Base-by-base conservation (phyloP, 1,140 invertebrate genomes). In the Hycleus cichorii region DNA sequence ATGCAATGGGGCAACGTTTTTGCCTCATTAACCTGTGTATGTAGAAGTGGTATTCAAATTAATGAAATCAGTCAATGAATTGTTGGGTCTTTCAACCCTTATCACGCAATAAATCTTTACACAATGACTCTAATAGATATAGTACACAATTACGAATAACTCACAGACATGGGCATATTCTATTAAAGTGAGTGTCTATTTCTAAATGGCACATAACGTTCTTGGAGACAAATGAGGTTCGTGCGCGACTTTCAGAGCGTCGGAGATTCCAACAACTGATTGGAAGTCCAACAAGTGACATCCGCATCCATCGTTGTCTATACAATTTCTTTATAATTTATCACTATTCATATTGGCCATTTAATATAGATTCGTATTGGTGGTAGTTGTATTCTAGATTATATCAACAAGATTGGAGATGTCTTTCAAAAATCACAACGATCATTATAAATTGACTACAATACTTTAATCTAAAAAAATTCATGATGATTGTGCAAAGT, bases 231-330 rank as follows among this genome's bases (percentile, higher is more conserved):
- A 55, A 55, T 55, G 53, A 55, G 53, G 39, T 47, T 55, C 53
- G 53, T 55, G 53, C 53, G 45, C 53, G 53, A 40, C 24, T 40
- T 43, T n/a, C 53, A 26, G 53, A 55, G 45, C 53, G 32, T 32
- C 32, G 32, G 32, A 32, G 32, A 32, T 32, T 7, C 32, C 4
- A 55, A 55, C 44, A 44, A 26, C 44, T 12, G 53, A 55, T 55
- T 55, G 53, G 53, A 47, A 47, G 38, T 25, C 25, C 32, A 55
- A 55, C 53, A 55, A 55, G 53, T 55, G 53, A 55, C 53, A 44
- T 55, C 53, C 53, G 38, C 53, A 55, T 55, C 53, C 53, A 55
- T 55, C 53, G 44, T 38, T 55, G 53, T 55, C 53, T 47, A 11
- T 32, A 32, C 32, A 32, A 24, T 25, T 26, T 45, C 45, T 55